Evolutionary conservation across 2,888 invertebrate genomes (phyloP), one percentile per base, ranked within the genome.

Genomic region (Merodon equestris): DNA sequence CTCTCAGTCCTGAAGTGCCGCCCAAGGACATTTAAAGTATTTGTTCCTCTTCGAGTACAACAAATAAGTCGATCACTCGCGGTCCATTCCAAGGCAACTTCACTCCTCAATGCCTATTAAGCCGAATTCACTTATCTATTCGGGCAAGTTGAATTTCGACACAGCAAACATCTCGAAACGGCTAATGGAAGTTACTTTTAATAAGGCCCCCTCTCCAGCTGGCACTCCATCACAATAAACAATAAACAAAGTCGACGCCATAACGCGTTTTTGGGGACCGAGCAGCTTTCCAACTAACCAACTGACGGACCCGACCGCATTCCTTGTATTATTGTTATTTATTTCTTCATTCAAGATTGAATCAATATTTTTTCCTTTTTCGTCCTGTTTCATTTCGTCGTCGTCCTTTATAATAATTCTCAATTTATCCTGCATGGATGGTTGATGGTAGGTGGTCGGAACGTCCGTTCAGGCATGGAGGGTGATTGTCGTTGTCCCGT

Each of bases 131-230:
- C 27, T 27, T 27, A 27, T 27, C 64, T 53, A 38, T 42, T 61
- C 40, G 53, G 27, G 54, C 19, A 34, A 19, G 36, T 44, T 27
- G 51, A 72, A 66, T 58, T 72, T 27, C 27, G 27, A 7, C 50
- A 48, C 56, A 58, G 64, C 57, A 72, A 64, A 72, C 57, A 57
- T 45, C 45, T 47, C 38, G 18, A 48, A 64, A 53, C 40, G 15
- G 51, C 72, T 72, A 72, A 72, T 72, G 72, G 72, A 72, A 72
- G 64, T 53, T 64, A 72, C 57, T 63, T 66, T 66, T 72, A 66
- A 72, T 72, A 66, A 72, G 44, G 51, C 71, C 63, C 47, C 60
- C 47, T 17, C 1, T 12, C 3, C 7, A 27, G 2, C 27, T 27
- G 44, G 27, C 63, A 71, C 64, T 71, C 42, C 71, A 54, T 61